Evolutionary conservation across 2,113 vertebrate genomes (phyloP).

Genomic region (Plotosus lineatus): DNA sequence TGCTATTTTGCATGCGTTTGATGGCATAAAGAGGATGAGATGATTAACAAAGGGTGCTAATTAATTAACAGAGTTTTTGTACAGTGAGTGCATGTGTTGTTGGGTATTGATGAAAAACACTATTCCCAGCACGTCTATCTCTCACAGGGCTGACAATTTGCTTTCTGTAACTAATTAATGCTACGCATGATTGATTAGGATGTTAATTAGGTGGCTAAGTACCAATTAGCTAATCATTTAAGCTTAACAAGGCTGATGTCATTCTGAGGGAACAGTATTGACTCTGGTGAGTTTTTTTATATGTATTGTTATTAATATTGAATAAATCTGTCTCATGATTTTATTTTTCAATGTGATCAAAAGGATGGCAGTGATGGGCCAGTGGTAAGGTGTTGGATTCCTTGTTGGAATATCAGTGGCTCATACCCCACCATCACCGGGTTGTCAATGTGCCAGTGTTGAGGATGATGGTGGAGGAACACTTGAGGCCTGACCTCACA

Average conservation of each 20-base stretch:
- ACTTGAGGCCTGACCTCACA: no score
- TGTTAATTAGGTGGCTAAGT: slow-evolving; percentile 52
- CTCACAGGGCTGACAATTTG: slow-evolving; percentile 24
- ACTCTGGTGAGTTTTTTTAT: slow-evolving; percentile 13
- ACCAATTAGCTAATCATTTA: slow-evolving; percentile 48
- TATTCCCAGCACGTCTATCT: slow-evolving; percentile 34
- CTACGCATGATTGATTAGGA: slow-evolving; percentile 55
- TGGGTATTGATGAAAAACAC: slow-evolving; percentile 28
- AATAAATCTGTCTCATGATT: background rate
- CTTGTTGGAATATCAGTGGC: no score
- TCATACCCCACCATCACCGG: no score
- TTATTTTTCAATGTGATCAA: background rate
- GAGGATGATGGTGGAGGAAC: no score
- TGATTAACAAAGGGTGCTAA: slow-evolving; percentile 41
- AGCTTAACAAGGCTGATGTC: slow-evolving; percentile 44
- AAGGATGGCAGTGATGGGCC: no score
- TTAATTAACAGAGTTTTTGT: slow-evolving; percentile 33
- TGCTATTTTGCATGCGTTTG: slow-evolving; percentile 36
- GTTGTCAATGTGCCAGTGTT: no score
- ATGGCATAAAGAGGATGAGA: slow-evolving; percentile 33
- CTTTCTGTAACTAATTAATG: slow-evolving; percentile 43
- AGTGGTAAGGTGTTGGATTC: no score
- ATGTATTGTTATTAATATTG: slow-evolving; percentile 30
- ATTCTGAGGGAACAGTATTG: slow-evolving; percentile 9
- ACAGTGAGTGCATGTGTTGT: slow-evolving; percentile 9